A percentile compares a stretch with the other conserved stretches of the same genome.
Conservation (phyloP, 1,140 invertebrate genomes). For the Lepidurus arcticus region DNA sequence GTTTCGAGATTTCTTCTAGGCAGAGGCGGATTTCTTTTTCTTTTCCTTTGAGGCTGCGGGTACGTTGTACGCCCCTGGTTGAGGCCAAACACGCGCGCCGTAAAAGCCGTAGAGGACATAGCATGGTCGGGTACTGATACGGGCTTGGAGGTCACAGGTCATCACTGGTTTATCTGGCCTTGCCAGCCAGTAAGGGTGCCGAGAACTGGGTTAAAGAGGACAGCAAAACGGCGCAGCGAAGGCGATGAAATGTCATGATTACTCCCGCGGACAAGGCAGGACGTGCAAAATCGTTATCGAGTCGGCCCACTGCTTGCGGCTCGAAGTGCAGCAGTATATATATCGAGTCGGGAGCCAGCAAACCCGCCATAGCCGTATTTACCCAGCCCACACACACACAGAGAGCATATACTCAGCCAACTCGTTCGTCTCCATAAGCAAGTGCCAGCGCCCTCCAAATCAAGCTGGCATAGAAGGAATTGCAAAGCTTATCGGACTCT, state of each 20-base stretch:
- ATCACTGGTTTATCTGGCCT: neutral
- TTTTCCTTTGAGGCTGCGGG: neutral
- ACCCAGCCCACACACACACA: neutral
- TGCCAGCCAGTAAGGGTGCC: neutral
- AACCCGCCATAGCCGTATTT: neutral
- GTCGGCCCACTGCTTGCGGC: slow-evolving; percentile 11
- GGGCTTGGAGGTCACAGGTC: slow-evolving; percentile 11
- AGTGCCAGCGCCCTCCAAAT: neutral
- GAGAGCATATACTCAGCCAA: neutral
- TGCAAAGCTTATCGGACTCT: slow-evolving; percentile 14
- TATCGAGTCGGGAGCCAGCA: too few relatives aligned
- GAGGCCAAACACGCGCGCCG: neutral
- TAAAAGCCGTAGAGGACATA: slow-evolving; percentile 8
- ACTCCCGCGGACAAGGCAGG: slow-evolving; percentile 11
- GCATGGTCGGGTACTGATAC: slow-evolving; percentile 16
- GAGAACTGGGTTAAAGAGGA: neutral
- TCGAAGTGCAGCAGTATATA: neutral
- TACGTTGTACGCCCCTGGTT: neutral
- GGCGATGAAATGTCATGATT: slow-evolving; percentile 21
- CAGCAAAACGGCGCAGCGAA: neutral
- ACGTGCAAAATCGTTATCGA: slow-evolving; percentile 9
- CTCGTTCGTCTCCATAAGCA: neutral
- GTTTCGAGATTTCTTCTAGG: too few relatives aligned
- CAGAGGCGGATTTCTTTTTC: neutral
- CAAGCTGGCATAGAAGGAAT: slow-evolving; percentile 21